Evolutionary conservation across 2,888 invertebrate genomes (phyloP), one percentile per base, ranked within the genome.

Genomic region (Saturnia japonica): DNA sequence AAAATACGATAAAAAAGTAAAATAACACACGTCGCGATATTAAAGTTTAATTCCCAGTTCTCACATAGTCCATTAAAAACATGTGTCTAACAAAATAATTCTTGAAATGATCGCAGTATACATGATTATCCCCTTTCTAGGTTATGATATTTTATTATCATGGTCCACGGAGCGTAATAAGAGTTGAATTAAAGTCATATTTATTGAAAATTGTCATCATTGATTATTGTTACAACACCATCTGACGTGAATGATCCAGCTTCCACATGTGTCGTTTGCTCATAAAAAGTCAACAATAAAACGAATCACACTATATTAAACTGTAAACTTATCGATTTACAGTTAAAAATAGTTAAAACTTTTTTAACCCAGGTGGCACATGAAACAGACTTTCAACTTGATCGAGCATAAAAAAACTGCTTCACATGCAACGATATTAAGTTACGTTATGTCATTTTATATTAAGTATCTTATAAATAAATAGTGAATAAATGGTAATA

Each of bases 401-500:
- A 85, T 87, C 81, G 83, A 93, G 92, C 93, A 87, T 88, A 90
- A 91, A 92, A 62, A 91, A 91, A 86, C 85, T 82, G 86, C 84
- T 88, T 85, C 85, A 82, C 90, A 88, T 86, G 86, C 87, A 74
- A 88, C 78, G 78, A 85, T 89, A 84, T 92, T 84, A 75, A 74
- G 86, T 93, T 91, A 87, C 91, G 76, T 77, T 79, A 76, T 80
- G 72, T 75, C 72, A 73, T 78, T 79, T 78, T 81, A 75, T 80
- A 74, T 75, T 77, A 68, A n/a, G n/a, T n/a, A n/a, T n/a, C n/a
- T 72, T 76, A 72, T 75, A n/a, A n/a, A 77, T 78, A 73, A 78
- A 76, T 75, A 62, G 42, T 43, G n/a, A 28, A 54, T 62, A 67
- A 68, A 19, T 14, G n/a, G 6, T n/a, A 47, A 68, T 60, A 60